phyloP scores from a whole-genome alignment of 2,797 vertebrate genomes.

The Lepus oiostolus region DNA sequence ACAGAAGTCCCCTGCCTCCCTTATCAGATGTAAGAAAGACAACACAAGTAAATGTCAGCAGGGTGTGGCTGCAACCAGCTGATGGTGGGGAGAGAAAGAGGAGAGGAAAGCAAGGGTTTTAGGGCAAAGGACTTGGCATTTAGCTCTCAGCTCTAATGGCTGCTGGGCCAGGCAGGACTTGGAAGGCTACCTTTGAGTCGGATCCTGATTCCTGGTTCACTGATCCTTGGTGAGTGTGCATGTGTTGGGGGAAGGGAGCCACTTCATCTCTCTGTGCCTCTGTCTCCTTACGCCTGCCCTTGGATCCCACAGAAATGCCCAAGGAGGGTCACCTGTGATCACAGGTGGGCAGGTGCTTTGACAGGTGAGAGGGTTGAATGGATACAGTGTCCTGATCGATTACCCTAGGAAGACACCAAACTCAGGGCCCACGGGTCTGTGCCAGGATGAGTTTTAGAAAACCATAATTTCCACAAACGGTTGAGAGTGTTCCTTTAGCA shows the following conservation, averaged over 20 bases:
- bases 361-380: neutral
- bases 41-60: neutral
- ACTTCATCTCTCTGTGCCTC: neutral
- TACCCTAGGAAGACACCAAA: neutral
- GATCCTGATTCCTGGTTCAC: neutral
- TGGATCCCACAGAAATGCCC: neutral
- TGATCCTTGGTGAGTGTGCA: neutral
- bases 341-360: neutral
- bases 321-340: neutral
- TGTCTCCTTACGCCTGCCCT: neutral
- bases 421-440: rapidly evolving
- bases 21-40: neutral
- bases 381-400: neutral
- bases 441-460: neutral
- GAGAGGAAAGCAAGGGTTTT: neutral
- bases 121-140: neutral
- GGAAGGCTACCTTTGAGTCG: neutral
- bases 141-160: neutral
- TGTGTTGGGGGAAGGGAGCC: neutral
- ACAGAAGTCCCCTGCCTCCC: neutral
- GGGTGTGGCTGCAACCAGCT: neutral
- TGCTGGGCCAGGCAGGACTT: no score
- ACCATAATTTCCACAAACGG: neutral
- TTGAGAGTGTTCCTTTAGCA: conserved; percentile 12
- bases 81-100: neutral